These are phyloP conservation scores for Escarpia spicata DNA, from an alignment of 2,888 invertebrate genomes.

Conservation along the genomic window DNA sequence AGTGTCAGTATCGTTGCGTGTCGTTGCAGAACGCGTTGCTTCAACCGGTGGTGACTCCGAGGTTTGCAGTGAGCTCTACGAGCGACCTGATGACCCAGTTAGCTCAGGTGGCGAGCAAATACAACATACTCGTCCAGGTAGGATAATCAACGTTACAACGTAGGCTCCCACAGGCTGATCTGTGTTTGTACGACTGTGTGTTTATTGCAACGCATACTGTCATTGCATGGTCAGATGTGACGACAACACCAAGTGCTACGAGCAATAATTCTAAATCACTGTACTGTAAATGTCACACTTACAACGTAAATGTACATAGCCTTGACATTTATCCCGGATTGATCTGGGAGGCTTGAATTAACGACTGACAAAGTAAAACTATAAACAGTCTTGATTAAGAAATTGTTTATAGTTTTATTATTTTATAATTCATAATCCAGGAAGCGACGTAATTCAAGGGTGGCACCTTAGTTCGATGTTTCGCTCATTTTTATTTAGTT, in stretches of 20 bases:
- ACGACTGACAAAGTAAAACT: no score
- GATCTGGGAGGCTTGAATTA: not conserved
- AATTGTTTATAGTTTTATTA: no score
- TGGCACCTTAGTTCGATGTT: no score
- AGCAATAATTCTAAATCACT: not conserved
- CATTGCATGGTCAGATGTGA: not conserved
- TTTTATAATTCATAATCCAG: no score
- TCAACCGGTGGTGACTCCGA: not conserved
- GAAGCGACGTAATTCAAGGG: no score
- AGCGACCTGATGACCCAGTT: not conserved
- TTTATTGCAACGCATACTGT: not conserved
- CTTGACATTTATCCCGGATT: not conserved
- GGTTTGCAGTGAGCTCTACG: not conserved
- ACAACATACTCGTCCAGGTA: not conserved
- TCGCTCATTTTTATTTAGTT: no score
- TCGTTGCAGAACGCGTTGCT: not conserved
- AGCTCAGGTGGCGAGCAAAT: not conserved
- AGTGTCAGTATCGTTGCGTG: not conserved
- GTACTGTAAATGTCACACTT: not conserved
- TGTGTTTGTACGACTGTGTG: not conserved
- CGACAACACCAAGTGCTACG: not conserved
- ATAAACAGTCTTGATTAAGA: no score
- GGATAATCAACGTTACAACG: not conserved
- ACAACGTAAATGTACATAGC: not conserved
- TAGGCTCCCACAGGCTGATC: not conserved